Evolutionary conservation across 2,888 invertebrate species (phyloP).

Genomic region (Chrysolina haemoptera): DNA sequence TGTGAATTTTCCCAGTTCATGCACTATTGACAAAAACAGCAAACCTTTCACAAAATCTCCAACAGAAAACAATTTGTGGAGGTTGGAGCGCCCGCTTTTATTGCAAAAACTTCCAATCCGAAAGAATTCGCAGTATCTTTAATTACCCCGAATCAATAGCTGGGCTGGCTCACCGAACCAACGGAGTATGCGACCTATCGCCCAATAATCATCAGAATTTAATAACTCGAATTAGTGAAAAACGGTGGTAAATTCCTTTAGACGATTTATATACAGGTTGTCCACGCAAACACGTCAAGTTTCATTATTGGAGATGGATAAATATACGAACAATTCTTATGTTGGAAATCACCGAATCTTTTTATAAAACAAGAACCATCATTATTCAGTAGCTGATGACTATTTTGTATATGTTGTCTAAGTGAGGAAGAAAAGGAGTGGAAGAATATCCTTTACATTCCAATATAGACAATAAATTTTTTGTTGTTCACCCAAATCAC

Average conservation of each 20-base stretch:
- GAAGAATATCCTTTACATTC: no score
- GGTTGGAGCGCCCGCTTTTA: conserved; percentile 10
- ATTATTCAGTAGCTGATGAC: no score
- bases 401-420: no score
- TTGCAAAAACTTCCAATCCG: conserved; percentile 2
- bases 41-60: conserved; percentile 7
- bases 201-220: conserved; percentile 51
- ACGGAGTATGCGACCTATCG: conserved; percentile 30
- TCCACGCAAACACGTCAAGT: no score
- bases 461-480: no score
- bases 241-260: conserved; percentile 14
- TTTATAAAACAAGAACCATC: no score
- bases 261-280: no score
- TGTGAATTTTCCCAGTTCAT: conserved; percentile 14
- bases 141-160: conserved; percentile 18
- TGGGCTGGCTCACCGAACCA: neutral
- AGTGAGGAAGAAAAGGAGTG: no score
- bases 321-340: no score
- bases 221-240: conserved; percentile 48
- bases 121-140: conserved; percentile 24
- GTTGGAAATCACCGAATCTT: no score
- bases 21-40: conserved; percentile 6
- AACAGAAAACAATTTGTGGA: conserved; percentile 15
- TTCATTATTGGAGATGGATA: no score
- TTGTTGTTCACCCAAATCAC: no score